phyloP scores from a whole-genome alignment of 92 coral and sea anemone genomes.

The Phymanthus crucifer region DNA sequence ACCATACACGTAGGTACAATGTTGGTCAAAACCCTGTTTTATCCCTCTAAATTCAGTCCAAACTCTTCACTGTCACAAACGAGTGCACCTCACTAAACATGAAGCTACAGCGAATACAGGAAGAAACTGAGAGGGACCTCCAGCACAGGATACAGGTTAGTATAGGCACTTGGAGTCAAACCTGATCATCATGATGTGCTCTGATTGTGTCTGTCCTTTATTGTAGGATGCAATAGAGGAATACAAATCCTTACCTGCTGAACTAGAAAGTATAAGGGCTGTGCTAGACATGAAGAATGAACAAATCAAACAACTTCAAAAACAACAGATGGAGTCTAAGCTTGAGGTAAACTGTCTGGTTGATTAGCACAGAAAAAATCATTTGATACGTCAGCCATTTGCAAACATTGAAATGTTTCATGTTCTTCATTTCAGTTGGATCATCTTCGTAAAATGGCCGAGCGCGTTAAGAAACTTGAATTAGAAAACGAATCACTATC shows the following conservation, averaged over 20 bases:
- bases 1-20: too few species aligned
- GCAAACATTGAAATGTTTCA: background rate
- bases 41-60: slow-evolving; percentile 40
- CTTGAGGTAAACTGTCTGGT: slow-evolving; percentile 58
- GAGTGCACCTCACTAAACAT: slow-evolving; percentile 70
- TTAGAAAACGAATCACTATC: slow-evolving; percentile 90
- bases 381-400: background rate
- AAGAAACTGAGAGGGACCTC: slow-evolving; percentile 71
- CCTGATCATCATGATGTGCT: too few species aligned
- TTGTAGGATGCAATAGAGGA: slow-evolving; percentile 82
- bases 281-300: slow-evolving; percentile 91
- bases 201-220: too few species aligned
- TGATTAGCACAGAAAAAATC: background rate
- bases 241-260: slow-evolving; percentile 89
- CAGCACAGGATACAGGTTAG: slow-evolving; percentile 84
- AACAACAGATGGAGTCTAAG: slow-evolving; percentile 64
- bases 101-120: slow-evolving; percentile 62
- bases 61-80: slow-evolving; percentile 56
- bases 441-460: slow-evolving; percentile 59
- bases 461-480: slow-evolving; percentile 75
- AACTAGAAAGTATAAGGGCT: slow-evolving; percentile 88
- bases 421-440: slow-evolving; percentile 64
- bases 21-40: background rate
- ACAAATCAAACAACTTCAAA: slow-evolving; percentile 79
- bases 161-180: too few species aligned